These are phyloP conservation scores for Uromys caudimaculatus DNA, from an alignment of 2,797 vertebrate genomes.

Conservation along the genomic window DNA sequence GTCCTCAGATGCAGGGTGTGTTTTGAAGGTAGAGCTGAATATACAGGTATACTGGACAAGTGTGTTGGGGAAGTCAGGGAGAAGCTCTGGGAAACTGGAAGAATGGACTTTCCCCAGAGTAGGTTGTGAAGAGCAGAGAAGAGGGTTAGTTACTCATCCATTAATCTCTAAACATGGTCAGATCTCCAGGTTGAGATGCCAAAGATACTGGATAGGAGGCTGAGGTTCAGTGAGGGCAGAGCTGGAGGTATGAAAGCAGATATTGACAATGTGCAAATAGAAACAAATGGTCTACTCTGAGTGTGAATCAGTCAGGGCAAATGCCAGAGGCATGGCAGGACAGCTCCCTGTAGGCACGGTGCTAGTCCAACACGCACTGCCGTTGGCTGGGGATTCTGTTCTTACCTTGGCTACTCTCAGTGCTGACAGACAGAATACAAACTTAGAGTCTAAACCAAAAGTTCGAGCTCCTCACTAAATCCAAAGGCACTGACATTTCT, in stretches of 20 bases:
- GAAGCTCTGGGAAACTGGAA: neutral
- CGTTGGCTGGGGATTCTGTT: neutral
- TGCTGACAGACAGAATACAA: neutral
- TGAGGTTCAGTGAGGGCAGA: neutral
- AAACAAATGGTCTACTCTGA: neutral
- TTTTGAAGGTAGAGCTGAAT: neutral
- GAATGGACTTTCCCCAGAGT: neutral
- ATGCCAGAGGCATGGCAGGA: neutral
- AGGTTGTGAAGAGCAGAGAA: neutral
- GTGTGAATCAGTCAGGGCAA: neutral
- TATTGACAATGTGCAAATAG: neutral
- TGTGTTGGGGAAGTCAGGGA: neutral
- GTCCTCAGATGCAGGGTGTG: neutral
- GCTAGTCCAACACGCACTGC: neutral
- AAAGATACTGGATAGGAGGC: neutral
- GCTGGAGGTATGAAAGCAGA: neutral
- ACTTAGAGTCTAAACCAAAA: neutral
- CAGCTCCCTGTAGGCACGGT: neutral
- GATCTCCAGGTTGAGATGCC: neutral
- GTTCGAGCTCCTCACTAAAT: neutral
- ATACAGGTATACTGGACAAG: neutral
- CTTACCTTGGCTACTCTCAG: neutral
- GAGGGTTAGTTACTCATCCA: neutral
- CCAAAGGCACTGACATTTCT: neutral
- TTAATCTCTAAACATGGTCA: neutral